Percentiles rank a stretch among this genome's conserved stretches.
Evolutionary conservation across 2,797 vertebrate species (phyloP).

Genomic region (Vipera ursinii): DNA sequence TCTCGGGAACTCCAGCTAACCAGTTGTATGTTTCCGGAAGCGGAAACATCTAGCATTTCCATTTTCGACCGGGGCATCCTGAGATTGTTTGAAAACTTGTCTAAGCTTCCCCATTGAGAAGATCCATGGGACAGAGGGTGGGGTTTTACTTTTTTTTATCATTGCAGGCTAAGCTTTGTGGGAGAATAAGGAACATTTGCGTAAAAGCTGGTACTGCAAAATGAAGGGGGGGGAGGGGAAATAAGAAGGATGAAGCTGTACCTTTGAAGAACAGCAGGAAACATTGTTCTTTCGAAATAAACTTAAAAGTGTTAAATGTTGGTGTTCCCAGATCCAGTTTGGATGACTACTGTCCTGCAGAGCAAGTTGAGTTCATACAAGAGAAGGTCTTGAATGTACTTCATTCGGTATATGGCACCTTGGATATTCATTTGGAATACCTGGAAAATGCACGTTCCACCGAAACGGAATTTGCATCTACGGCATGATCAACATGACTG

Average conservation of each 20-base stretch:
- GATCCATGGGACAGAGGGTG: background rate
- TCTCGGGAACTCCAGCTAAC: background rate
- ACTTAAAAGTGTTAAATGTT: background rate
- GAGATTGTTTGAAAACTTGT: background rate
- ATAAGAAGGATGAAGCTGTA: background rate
- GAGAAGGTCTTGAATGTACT: constrained; percentile 77
- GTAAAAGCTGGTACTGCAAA: too few relatives aligned
- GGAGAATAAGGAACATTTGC: background rate
- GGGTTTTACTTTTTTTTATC: background rate
- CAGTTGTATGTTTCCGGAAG: background rate
- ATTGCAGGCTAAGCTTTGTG: background rate
- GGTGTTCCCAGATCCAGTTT: constrained; percentile 83
- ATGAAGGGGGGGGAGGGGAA: background rate
- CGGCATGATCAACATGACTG: background rate
- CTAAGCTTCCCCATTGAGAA: background rate
- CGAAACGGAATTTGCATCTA: constrained; percentile 42
- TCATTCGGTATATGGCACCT: constrained; percentile 73
- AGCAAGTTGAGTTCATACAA: constrained; percentile 90
- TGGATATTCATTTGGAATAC: constrained; percentile 81
- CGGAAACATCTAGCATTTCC: background rate
- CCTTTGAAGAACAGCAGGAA: constrained; percentile 7
- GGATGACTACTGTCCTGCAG: constrained; percentile 92
- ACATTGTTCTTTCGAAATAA: background rate
- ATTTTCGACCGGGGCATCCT: background rate
- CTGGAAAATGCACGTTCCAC: constrained; percentile 49